Conservation (phyloP, 2,797 vertebrate genomes). For the Calcarius lapponicus region DNA sequence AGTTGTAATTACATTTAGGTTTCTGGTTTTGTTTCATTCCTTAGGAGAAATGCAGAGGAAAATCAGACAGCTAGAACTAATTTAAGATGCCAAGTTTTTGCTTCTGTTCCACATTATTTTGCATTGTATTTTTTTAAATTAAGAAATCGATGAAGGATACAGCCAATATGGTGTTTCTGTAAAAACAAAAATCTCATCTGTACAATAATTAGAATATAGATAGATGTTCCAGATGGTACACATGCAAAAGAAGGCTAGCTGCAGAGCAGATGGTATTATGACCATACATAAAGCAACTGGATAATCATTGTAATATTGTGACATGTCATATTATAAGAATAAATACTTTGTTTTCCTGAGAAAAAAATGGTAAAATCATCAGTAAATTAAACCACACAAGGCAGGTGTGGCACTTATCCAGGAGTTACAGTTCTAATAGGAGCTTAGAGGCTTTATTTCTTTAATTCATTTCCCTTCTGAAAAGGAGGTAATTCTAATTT, state of each 20-base stretch:
- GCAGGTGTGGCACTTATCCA: slow-evolving; percentile 44
- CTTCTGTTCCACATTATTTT: slow-evolving; percentile 41
- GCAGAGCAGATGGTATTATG: slow-evolving; percentile 62
- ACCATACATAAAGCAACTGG: slow-evolving; percentile 58
- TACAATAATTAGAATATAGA: slow-evolving; percentile 66
- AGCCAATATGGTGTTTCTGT: slow-evolving; percentile 62
- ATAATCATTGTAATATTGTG: slow-evolving; percentile 64
- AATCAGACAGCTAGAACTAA: slow-evolving; percentile 35
- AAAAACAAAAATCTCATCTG: slow-evolving; percentile 66
- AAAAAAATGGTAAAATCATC: slow-evolving; percentile 36
- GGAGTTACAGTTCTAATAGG: slow-evolving; percentile 30
- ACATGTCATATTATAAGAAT: slow-evolving; percentile 52
- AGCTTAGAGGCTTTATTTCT: slow-evolving; percentile 37
- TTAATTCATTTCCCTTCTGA: slow-evolving; percentile 23
- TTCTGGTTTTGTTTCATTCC: neutral
- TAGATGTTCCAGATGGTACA: slow-evolving; percentile 53
- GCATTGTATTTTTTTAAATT: slow-evolving; percentile 37
- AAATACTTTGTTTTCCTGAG: slow-evolving; percentile 53
- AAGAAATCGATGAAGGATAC: slow-evolving; percentile 59
- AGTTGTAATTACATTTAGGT: neutral
- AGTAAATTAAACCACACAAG: slow-evolving; percentile 44
- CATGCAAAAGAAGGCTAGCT: slow-evolving; percentile 39
- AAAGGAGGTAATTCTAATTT: slow-evolving; percentile 31
- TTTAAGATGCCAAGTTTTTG: slow-evolving; percentile 32
- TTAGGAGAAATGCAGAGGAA: neutral